Evolutionary conservation across 2,797 vertebrate species (phyloP).

Genomic region (Galagoides demidoff): DNA sequence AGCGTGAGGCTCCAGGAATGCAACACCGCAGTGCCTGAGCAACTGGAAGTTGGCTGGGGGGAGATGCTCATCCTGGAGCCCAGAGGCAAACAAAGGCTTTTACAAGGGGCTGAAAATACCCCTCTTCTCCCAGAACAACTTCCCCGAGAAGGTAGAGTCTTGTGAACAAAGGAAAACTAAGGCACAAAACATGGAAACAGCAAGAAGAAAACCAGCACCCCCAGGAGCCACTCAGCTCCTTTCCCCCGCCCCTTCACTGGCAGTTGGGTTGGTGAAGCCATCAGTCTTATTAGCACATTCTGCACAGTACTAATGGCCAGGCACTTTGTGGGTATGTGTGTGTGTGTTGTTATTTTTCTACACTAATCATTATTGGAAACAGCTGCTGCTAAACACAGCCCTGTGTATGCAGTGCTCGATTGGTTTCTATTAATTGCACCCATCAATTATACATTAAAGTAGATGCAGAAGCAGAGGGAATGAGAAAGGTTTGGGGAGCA

Average conservation of each 20-base stretch:
- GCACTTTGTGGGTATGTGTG: neutral
- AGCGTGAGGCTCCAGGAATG: rapidly evolving
- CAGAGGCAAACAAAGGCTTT: too few species aligned
- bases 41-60: rapidly evolving
- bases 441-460: constrained; percentile 53
- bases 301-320: neutral
- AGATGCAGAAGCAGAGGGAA: neutral
- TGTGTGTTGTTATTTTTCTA: neutral
- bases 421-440: constrained; percentile 59
- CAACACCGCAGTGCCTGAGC: rapidly evolving
- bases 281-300: neutral
- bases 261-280: neutral
- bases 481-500: neutral
- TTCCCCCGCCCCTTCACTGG: neutral
- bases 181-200: too few species aligned
- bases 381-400: constrained; percentile 55
- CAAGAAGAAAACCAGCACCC: rapidly evolving
- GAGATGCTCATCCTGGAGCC: rapidly evolving
- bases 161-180: neutral
- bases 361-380: constrained; percentile 38
- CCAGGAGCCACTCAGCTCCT: rapidly evolving
- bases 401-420: constrained; percentile 5
- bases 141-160: neutral
- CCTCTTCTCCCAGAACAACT: neutral
- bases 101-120: too few species aligned